A percentile compares a stretch with the other conserved stretches of the same genome.
These are phyloP conservation scores for Oophaga sylvatica DNA, from an alignment of 2,797 vertebrate genomes.

Conservation along the genomic window DNA sequence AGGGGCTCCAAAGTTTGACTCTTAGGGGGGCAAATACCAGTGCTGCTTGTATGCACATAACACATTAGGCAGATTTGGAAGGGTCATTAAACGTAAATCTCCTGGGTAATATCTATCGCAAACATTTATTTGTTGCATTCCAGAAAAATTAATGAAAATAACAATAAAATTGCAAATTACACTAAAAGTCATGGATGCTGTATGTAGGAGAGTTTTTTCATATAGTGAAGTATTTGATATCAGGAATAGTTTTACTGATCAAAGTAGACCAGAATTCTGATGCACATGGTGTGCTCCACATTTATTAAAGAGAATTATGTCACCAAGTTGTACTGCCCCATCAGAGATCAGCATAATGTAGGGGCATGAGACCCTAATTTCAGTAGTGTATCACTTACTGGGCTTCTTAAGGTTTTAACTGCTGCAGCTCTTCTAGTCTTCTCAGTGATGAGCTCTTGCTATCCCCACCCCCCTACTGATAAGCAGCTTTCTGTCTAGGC, in stretches of 20 bases:
- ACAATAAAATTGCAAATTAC: not conserved
- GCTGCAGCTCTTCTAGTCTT: no score
- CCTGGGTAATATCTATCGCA: not conserved
- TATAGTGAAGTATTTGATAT: not conserved
- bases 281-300: no score
- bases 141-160: not conserved
- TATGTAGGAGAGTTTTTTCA: not conserved
- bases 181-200: not conserved
- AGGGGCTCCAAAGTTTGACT: slow-evolving; percentile 17
- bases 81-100: not conserved
- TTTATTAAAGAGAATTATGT: no score
- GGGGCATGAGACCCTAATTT: no score
- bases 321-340: no score
- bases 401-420: no score
- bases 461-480: no score
- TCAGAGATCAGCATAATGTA: no score
- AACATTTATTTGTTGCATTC: not conserved
- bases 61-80: slow-evolving; percentile 1
- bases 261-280: no score
- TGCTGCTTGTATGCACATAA: not conserved
- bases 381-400: no score
- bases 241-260: not conserved
- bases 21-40: not conserved
- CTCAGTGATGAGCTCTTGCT: no score
- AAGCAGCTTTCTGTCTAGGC: no score